Percentiles rank a stretch among this genome's conserved stretches.
Evolutionary conservation across 2,888 invertebrate species (phyloP).

Genomic region (Cephus rjabovi): DNA sequence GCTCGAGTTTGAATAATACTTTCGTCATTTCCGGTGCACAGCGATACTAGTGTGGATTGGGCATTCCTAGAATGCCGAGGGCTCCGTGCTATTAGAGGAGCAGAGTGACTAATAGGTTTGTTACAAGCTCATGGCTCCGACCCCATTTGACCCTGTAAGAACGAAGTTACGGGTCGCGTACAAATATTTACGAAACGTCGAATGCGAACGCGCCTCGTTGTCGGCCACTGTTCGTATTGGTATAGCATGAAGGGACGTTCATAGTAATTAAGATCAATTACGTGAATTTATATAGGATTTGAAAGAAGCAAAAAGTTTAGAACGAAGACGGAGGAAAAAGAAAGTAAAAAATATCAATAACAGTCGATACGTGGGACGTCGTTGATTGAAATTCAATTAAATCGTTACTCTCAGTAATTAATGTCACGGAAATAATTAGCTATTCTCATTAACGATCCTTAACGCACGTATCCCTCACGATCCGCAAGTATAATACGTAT

Average conservation of each 20-base stretch:
- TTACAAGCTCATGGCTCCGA: constrained; percentile 30
- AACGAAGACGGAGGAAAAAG: not conserved
- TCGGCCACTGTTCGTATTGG: not conserved
- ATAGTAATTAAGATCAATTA: constrained; percentile 1
- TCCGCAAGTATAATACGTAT: not conserved
- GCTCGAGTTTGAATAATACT: not conserved
- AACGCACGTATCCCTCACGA: not conserved
- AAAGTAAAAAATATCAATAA: not conserved
- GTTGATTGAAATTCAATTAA: not conserved
- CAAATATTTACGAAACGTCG: constrained; percentile 31
- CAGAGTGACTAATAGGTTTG: constrained; percentile 42
- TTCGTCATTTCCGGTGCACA: not conserved
- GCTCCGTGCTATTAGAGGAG: constrained; percentile 6
- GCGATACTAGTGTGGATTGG: not conserved
- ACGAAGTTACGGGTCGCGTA: constrained; percentile 24
- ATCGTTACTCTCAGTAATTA: not conserved
- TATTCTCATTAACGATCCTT: not conserved
- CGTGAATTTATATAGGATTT: not conserved
- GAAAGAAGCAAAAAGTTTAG: not conserved
- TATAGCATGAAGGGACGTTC: not conserved
- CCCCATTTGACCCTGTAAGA: constrained; percentile 38
- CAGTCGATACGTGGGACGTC: not conserved
- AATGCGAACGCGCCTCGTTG: not conserved
- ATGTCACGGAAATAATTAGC: constrained; percentile 1
- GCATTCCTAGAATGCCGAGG: not conserved